Base-by-base conservation (phyloP, 2,797 vertebrate genomes). In the Anabacerthia variegaticeps region DNA sequence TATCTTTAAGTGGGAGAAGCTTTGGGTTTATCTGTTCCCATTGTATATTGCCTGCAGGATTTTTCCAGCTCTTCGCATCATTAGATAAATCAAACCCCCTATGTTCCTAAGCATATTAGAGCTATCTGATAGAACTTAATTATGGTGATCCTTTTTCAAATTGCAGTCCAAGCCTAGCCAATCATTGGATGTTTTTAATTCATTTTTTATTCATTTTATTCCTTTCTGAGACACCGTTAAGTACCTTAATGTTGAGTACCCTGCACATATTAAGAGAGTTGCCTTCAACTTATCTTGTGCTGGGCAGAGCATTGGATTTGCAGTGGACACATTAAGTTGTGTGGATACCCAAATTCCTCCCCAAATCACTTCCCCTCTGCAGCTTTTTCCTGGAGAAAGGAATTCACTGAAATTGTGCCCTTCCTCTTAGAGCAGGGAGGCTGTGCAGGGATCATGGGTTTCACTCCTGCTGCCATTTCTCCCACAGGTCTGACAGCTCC, bases 401-500 rank as follows among this genome's bases (percentile, higher is more conserved):
- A n/a, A 12, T 8, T 89, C 13, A 4, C n/a, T 55, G 55, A 11
- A 67, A 28, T n/a, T 27, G 13, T 66, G 76, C 37, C 74, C 28
- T 8, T 43, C 30, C 34, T 28, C 23, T 71, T 7, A 10, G 34
- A 71, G 75, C 30, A 88, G 28, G n/a, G 52, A 28, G 27, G n/a
- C n/a, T 7, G n/a, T 5, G 22, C 46, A 30, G 68, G 49, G 16
- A 39, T 75, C 37, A 1, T 1, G 3, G 14, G 28, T 87, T 90
- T 93, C 86, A 91, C 36, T 75, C 41, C n/a, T 74, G 48, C 52
- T 81, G 39, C 83, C 14, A 16, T 86, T 94, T 92, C 95, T 94
- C 85, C 93, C 49, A 66, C 96, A 99, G 99, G 98, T 98, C 98
- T 2, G 99, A 99, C 98, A 99, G 99, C 96, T 99, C 99, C 97